phyloP scores from a whole-genome alignment of 2,797 vertebrate species.

The Hypotaenidia philippensis region DNA sequence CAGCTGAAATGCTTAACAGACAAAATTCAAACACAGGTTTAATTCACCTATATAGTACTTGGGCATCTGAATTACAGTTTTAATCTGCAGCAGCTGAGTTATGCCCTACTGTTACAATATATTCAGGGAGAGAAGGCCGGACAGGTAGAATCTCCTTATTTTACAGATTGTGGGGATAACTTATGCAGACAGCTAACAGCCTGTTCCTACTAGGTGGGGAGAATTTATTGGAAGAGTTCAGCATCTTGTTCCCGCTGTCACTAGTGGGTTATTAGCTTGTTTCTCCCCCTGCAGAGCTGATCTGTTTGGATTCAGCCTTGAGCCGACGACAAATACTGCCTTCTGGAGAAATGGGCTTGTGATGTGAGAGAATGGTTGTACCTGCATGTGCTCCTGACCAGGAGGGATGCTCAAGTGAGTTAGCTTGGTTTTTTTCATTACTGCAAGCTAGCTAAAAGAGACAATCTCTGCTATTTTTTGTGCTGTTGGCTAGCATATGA shows the following conservation, averaged over 20 bases:
- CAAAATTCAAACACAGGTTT: constrained; percentile 31
- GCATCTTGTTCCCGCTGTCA: not conserved
- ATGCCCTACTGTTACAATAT: constrained; percentile 24
- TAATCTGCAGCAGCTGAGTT: constrained; percentile 59
- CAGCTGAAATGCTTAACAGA: constrained; percentile 39
- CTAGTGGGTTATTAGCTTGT: not conserved
- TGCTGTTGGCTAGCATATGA: not conserved
- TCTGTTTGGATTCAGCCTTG: not conserved
- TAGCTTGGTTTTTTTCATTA: not conserved
- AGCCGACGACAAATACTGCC: not conserved
- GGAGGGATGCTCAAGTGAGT: not conserved
- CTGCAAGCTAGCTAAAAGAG: not conserved
- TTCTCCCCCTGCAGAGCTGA: not conserved
- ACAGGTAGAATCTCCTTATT: constrained; percentile 22
- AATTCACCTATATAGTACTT: constrained; percentile 46
- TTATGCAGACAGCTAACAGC: constrained; percentile 38
- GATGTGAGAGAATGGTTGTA: not conserved
- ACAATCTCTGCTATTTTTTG: not conserved
- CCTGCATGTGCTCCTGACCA: not conserved
- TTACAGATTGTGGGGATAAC: not conserved
- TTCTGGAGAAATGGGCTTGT: not conserved
- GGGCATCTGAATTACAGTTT: constrained; percentile 48
- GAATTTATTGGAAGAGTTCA: constrained; percentile 34
- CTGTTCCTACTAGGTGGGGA: constrained; percentile 1
- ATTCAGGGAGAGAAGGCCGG: not conserved